Evolutionary conservation across 2,888 invertebrate species (phyloP).

Genomic region (Cosmia trapezina): DNA sequence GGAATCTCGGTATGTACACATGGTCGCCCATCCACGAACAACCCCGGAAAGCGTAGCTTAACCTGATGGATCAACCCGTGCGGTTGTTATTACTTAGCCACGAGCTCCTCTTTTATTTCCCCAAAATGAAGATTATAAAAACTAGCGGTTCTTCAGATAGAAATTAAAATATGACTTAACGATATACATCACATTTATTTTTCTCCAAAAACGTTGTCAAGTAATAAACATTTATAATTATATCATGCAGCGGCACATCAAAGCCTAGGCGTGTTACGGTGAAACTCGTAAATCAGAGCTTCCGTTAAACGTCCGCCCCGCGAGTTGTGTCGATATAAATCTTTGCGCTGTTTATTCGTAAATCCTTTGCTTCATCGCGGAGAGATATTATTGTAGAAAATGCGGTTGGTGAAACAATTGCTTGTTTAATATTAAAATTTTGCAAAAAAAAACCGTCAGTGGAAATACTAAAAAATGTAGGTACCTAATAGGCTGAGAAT

Average conservation of each 20-base stretch:
- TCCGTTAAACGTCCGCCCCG: constrained; percentile 66
- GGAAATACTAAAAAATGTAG: background rate
- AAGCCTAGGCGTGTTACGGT: constrained; percentile 65
- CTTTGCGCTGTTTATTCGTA: constrained; percentile 40
- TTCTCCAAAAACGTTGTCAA: constrained; percentile 32
- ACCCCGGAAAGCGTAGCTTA: no score
- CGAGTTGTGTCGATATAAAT: constrained; percentile 58
- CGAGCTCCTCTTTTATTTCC: background rate
- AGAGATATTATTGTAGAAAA: constrained; percentile 14
- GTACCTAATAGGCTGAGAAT: background rate
- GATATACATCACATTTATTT: constrained; percentile 10
- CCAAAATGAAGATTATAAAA: background rate
- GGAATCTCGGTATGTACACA: no score
- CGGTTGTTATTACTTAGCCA: no score
- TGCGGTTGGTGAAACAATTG: constrained; percentile 1
- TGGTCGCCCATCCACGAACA: no score
- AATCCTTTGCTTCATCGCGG: constrained; percentile 29
- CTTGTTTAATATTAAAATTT: background rate
- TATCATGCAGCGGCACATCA: constrained; percentile 67
- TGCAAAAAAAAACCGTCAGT: background rate
- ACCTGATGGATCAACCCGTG: no score
- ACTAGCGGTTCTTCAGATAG: background rate
- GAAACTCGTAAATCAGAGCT: constrained; percentile 69
- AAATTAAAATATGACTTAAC: constrained; percentile 19
- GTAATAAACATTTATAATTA: constrained; percentile 71